These are phyloP conservation scores for Phrixothrix hirtus DNA, from an alignment of 2,888 invertebrate species.

Conservation along the genomic window DNA sequence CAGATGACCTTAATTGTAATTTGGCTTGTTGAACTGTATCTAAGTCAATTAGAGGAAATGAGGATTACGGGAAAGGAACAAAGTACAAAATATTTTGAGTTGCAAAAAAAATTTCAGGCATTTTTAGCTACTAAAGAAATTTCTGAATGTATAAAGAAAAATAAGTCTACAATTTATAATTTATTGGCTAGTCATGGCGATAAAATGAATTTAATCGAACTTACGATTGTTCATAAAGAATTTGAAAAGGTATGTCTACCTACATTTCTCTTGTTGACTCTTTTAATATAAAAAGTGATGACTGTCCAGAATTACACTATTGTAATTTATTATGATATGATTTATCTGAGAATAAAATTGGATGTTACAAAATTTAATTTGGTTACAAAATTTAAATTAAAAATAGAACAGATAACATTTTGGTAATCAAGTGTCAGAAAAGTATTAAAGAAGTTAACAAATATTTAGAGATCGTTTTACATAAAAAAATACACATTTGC, in stretches of 20 bases:
- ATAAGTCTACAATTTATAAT: constrained; percentile 84
- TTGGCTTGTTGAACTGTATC: constrained; percentile 92
- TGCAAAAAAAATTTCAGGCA: constrained; percentile 77
- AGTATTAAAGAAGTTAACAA: no score
- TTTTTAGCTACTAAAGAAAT: constrained; percentile 75
- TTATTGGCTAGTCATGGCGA: constrained; percentile 94
- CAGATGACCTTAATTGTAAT: constrained; percentile 91
- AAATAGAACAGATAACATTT: no score
- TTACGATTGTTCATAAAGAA: constrained; percentile 88
- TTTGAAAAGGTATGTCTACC: constrained; percentile 69
- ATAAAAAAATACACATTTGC: no score
- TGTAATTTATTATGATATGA: no score
- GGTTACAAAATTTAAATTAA: no score
- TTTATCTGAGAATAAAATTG: no score
- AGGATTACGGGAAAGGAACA: constrained; percentile 56
- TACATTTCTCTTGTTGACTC: no score
- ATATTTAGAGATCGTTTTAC: no score
- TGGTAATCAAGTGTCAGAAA: no score
- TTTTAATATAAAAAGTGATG: no score
- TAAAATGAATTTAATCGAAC: constrained; percentile 82
- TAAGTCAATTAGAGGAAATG: constrained; percentile 83
- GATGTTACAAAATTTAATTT: no score
- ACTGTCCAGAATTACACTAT: no score
- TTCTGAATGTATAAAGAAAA: constrained; percentile 76
- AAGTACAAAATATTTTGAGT: constrained; percentile 58